Conservation (phyloP, 2,113 vertebrate genomes). For the Herpailurus yagouaroundi region DNA sequence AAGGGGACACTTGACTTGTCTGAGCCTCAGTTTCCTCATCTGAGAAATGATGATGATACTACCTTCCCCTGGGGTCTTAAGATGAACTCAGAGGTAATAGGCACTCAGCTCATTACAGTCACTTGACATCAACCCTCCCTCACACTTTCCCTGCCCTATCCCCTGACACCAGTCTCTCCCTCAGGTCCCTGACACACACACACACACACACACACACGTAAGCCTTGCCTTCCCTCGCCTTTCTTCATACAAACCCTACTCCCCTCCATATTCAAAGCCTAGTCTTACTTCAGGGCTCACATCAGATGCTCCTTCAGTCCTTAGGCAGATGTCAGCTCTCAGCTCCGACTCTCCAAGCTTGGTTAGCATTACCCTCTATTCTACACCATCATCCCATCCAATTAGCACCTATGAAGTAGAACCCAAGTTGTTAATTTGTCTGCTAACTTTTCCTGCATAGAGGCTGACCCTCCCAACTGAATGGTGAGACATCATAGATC, state of each 20-base stretch:
- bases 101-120: neutral
- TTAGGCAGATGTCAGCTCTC: neutral
- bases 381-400: neutral
- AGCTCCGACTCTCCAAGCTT: neutral
- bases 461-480: neutral
- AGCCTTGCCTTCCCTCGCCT: neutral
- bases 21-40: neutral
- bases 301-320: accelerated
- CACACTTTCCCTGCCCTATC: accelerated
- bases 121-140: neutral
- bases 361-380: neutral
- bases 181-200: neutral
- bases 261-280: neutral
- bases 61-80: accelerated
- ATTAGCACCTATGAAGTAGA: conserved; percentile 42
- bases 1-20: neutral
- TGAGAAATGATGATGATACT: neutral
- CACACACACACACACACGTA: too few relatives aligned
- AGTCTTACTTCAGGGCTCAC: accelerated
- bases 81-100: neutral
- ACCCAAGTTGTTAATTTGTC: neutral
- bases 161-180: neutral
- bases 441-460: neutral
- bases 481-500: neutral
- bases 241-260: too few relatives aligned